Evolutionary conservation across 2,113 vertebrate genomes (phyloP), one percentile per base, ranked within the genome.

Genomic region (Brachyhypopomus occidentalis): DNA sequence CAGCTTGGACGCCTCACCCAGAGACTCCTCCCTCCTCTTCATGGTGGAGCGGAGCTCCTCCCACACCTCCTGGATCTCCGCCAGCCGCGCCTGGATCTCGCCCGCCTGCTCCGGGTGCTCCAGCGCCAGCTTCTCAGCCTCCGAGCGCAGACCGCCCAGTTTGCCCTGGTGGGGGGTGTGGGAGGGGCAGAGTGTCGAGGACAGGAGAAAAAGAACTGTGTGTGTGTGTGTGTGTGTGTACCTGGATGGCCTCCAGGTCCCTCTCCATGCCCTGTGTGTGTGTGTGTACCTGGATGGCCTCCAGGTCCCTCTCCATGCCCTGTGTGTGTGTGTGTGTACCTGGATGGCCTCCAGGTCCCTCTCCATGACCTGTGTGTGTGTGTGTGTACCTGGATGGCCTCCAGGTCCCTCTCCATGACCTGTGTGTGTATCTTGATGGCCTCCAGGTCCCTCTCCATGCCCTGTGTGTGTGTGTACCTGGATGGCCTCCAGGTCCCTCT

Each of bases 401-500:
- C 96, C 84, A 99, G 89, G 89, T 99, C 97, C 8, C 95, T 91
- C 86, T 96, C 95, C 83, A 97, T 95, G 78, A 9, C 1, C 5
- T 52, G 45, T 34, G 20, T 67, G 27, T 25, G 41, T 48, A 17
- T 3, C 2, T 14, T 1, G 20, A 22, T 27, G n/a, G 30, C 30
- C 30, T 30, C 30, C 30, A 30, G 30, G 30, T 30, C 30, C 3
- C 30, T 30, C 30, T 30, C 30, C 30, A 30, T 30, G 30, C 1
- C 1, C 30, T n/a, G 62, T 14, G 2, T 34, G 19, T 38, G 2
- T 62, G 2, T 72, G 66, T 88, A 94, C 93, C 91, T 94, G 92
- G 74, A 98, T 97, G 78, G 97, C 97, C 75, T 97, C 96, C 84
- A 99, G 89, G 89, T 99, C 97, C 8, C 95, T 91, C 86, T 96